These are phyloP conservation scores for Zhuqinia jingwanae DNA, from an alignment of 2,888 invertebrate species.

Conservation along the genomic window DNA sequence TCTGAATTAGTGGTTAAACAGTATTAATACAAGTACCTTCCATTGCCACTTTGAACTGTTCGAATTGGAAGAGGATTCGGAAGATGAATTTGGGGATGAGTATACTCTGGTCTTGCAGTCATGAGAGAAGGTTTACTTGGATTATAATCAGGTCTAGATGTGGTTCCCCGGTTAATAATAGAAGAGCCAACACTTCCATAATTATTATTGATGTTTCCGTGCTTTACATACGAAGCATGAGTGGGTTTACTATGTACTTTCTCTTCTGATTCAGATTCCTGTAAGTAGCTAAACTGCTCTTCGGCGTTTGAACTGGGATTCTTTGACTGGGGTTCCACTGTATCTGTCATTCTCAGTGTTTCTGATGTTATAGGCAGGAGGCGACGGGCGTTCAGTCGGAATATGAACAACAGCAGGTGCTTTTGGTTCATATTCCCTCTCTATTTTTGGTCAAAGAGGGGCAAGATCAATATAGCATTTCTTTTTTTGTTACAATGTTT, in stretches of 20 bases:
- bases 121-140: not conserved
- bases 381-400: not conserved
- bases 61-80: not conserved
- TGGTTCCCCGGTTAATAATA: not conserved
- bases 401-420: not conserved
- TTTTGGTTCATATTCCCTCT: not conserved
- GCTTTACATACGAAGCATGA: too few relatives aligned
- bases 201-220: not conserved
- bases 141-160: not conserved
- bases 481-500: not conserved
- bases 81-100: too few relatives aligned
- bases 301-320: not conserved
- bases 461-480: too few relatives aligned
- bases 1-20: not conserved
- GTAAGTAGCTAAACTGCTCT: not conserved
- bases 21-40: not conserved
- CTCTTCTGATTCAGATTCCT: slow-evolving; percentile 20
- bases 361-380: not conserved
- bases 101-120: not conserved
- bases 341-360: not conserved
- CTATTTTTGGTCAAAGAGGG: not conserved
- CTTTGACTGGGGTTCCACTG: not conserved
- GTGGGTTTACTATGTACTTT: not conserved
- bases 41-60: not conserved
- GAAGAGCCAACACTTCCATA: not conserved